Evolutionary conservation across 2,797 vertebrate genomes (phyloP).

Genomic region (Miichthys miiuy): DNA sequence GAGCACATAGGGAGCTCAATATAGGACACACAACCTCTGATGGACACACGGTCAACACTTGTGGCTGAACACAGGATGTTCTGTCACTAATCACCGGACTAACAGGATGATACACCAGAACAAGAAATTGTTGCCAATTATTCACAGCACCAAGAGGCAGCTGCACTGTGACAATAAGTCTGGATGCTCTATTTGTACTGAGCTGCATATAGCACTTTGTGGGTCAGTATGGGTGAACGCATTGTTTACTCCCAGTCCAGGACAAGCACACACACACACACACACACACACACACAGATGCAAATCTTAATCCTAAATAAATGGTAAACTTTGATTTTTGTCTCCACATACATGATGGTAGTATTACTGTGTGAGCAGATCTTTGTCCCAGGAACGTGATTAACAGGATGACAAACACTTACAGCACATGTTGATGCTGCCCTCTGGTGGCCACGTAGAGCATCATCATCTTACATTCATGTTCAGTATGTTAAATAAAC

Average conservation of each 20-base stretch:
- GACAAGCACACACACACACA: neutral
- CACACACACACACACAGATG: neutral
- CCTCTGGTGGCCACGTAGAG: conserved; percentile 70
- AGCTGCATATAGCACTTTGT: neutral
- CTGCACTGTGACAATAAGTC: conserved; percentile 15
- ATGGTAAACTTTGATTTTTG: neutral
- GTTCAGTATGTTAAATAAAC: neutral
- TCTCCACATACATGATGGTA: conserved; percentile 1
- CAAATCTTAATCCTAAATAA: neutral
- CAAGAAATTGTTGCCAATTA: conserved; percentile 9
- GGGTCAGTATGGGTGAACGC: neutral
- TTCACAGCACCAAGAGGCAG: conserved; percentile 29
- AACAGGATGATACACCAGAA: conserved; percentile 26
- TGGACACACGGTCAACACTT: conserved; percentile 26
- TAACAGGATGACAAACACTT: neutral
- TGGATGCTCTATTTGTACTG: neutral
- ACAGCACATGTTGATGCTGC: conserved; percentile 48
- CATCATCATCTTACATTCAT: neutral
- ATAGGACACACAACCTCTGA: conserved; percentile 5
- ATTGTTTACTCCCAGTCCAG: neutral
- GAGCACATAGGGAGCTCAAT: neutral
- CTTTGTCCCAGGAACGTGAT: neutral
- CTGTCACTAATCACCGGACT: conserved; percentile 35
- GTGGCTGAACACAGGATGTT: conserved; percentile 54
- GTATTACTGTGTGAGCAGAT: neutral